Conservation (phyloP, 2,797 vertebrate species). For the Myotis daubentonii region DNA sequence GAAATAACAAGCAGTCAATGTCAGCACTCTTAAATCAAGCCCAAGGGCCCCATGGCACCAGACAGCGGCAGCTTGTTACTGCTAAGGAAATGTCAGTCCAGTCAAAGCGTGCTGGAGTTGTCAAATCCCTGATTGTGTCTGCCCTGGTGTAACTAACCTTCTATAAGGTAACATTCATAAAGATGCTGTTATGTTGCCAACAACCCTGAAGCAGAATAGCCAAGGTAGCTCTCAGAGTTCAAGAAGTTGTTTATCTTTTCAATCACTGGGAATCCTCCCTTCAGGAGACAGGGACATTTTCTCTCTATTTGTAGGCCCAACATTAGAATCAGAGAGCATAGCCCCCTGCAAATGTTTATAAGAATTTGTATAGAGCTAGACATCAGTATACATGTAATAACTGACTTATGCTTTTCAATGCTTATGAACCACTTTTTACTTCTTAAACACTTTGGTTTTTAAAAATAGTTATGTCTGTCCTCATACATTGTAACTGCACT, state of each 20-base stretch:
- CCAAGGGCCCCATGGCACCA: slow-evolving; percentile 87
- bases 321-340: background rate
- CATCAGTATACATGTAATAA: background rate
- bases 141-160: slow-evolving; percentile 78
- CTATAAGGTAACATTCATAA: slow-evolving; percentile 78
- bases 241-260: slow-evolving; percentile 58
- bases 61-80: slow-evolving; percentile 89
- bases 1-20: slow-evolving; percentile 93
- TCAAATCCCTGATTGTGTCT: slow-evolving; percentile 84
- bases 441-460: background rate
- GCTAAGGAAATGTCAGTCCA: slow-evolving; percentile 91
- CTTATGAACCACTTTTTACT: background rate
- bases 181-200: slow-evolving; percentile 45
- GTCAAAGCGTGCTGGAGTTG: slow-evolving; percentile 83
- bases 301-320: background rate
- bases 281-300: slow-evolving; percentile 16
- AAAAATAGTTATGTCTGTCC: background rate
- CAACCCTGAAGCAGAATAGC: slow-evolving; percentile 71
- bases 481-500: background rate
- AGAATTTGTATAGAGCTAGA: background rate
- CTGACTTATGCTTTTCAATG: background rate
- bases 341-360: background rate
- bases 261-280: slow-evolving; percentile 6
- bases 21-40: slow-evolving; percentile 91
- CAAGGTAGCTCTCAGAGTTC: slow-evolving; percentile 26